A percentile compares a stretch with the other conserved stretches of the same genome.
phyloP scores from a whole-genome alignment of 2,888 invertebrate genomes.

The Aricia artaxerxes region DNA sequence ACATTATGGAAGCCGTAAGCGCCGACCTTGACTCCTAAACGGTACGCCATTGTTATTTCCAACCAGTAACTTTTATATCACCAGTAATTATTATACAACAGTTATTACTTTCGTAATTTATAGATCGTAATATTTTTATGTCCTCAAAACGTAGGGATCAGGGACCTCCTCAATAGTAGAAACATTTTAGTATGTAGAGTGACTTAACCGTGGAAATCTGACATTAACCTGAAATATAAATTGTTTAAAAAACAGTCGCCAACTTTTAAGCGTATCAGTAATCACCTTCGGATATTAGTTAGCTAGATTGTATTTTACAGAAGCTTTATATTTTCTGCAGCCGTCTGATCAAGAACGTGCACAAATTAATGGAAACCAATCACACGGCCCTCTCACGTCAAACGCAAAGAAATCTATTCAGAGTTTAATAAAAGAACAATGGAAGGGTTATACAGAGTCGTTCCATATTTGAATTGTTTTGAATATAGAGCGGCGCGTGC shows the following conservation, averaged over 20 bases:
- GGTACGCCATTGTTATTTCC: constrained; percentile 10
- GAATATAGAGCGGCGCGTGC: constrained; percentile 52
- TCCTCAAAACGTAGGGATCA: not conserved
- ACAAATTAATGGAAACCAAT: constrained; percentile 30
- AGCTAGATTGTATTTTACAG: not conserved
- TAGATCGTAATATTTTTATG: constrained; percentile 9
- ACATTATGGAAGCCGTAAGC: constrained; percentile 58
- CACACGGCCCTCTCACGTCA: constrained; percentile 27
- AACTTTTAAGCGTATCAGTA: not conserved
- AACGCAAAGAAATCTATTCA: constrained; percentile 35
- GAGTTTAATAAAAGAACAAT: constrained; percentile 50
- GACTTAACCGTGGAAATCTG: not conserved
- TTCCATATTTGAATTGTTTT: constrained; percentile 48
- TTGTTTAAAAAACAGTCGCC: not conserved
- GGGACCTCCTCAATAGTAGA: not conserved
- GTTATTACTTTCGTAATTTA: constrained; percentile 19
- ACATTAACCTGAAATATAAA: not conserved
- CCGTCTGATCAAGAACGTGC: not conserved
- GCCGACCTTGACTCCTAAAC: constrained; percentile 51
- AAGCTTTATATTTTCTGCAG: not conserved
- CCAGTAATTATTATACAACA: constrained; percentile 19
- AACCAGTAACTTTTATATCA: constrained; percentile 15
- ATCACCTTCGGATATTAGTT: not conserved
- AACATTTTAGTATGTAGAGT: not conserved
- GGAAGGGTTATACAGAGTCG: constrained; percentile 42